Percentiles rank a stretch among this genome's conserved stretches.
phyloP scores from a whole-genome alignment of 37 sponge, comb jelly and placozoan species.

The Spongilla lacustris region DNA sequence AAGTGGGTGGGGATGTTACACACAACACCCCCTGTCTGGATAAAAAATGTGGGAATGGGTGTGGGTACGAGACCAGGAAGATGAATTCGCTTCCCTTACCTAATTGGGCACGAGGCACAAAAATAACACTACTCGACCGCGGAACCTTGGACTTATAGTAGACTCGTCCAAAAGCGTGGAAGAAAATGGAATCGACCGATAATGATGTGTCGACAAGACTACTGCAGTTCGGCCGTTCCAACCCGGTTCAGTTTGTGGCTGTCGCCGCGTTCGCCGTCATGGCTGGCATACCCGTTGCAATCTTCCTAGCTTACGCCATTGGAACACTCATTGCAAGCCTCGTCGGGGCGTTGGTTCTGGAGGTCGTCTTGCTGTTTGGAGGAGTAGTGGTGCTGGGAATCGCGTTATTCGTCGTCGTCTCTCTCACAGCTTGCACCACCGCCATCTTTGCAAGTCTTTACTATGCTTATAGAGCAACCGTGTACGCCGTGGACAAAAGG shows the following conservation, averaged over 20 bases:
- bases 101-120: neutral
- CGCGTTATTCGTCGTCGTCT: constrained; percentile 37
- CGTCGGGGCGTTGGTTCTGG: constrained; percentile 50
- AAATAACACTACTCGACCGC: neutral
- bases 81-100: too few species aligned
- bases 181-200: neutral
- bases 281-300: constrained; percentile 33
- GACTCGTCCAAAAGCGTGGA: too few species aligned
- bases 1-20: too few species aligned
- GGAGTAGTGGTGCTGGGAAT: constrained; percentile 40
- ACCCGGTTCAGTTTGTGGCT: constrained; percentile 49
- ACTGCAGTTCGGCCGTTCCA: constrained; percentile 8
- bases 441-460: constrained; percentile 21
- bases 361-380: constrained; percentile 24
- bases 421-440: constrained; percentile 29
- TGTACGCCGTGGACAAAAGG: neutral
- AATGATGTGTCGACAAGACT: neutral
- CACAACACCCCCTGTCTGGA: too few species aligned
- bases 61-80: too few species aligned
- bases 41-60: too few species aligned
- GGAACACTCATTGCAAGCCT: constrained; percentile 41
- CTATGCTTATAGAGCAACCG: constrained; percentile 10
- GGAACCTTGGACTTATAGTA: neutral
- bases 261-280: constrained; percentile 13
- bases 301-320: constrained; percentile 41